These are phyloP conservation scores for Cydia strobilella DNA, from an alignment of 1,140 invertebrate genomes.

Conservation along the genomic window DNA sequence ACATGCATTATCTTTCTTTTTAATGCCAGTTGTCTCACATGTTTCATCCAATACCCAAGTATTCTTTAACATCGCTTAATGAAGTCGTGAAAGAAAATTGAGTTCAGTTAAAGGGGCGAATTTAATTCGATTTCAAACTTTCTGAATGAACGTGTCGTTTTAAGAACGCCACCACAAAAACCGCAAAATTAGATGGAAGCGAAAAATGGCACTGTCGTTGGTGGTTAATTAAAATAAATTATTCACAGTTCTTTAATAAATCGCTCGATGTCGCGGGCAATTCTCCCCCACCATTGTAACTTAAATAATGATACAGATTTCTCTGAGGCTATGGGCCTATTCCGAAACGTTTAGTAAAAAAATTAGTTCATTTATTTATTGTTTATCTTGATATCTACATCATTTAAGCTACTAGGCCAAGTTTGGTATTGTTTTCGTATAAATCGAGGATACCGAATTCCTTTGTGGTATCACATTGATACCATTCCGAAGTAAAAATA, in stretches of 20 bases:
- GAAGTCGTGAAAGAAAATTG: slow-evolving; percentile 78
- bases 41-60: neutral
- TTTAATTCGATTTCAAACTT: slow-evolving; percentile 79
- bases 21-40: too few relatives aligned
- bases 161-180: slow-evolving; percentile 60
- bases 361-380: too few relatives aligned
- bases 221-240: slow-evolving; percentile 77
- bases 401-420: too few relatives aligned
- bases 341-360: too few relatives aligned
- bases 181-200: slow-evolving; percentile 62
- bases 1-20: too few relatives aligned
- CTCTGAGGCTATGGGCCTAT: too few relatives aligned
- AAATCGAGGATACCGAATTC: too few relatives aligned
- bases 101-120: slow-evolving; percentile 77
- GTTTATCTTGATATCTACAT: too few relatives aligned
- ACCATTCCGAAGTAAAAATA: too few relatives aligned
- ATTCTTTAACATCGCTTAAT: slow-evolving; percentile 71
- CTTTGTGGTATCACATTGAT: too few relatives aligned
- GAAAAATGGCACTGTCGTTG: slow-evolving; percentile 67
- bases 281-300: slow-evolving; percentile 48
- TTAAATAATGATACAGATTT: slow-evolving; percentile 38
- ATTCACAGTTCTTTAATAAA: slow-evolving; percentile 62
- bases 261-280: slow-evolving; percentile 48
- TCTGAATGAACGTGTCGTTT: slow-evolving; percentile 71
- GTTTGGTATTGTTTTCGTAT: too few relatives aligned